phyloP scores from a whole-genome alignment of 1,140 invertebrate species.

The Leptinotarsa texana region DNA sequence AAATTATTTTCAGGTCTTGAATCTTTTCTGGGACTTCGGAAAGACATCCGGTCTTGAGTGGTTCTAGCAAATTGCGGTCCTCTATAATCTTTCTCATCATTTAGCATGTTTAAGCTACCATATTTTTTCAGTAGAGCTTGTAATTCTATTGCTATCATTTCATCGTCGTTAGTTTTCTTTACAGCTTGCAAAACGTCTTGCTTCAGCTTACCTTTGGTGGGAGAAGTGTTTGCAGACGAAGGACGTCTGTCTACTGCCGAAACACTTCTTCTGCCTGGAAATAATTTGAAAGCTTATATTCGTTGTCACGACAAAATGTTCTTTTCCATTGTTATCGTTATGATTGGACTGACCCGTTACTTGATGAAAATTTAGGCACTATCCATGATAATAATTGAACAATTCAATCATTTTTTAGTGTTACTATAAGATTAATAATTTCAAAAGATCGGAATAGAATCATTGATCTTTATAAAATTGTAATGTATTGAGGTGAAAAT shows the following conservation, averaged over 20 bases:
- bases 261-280: slow-evolving; percentile 61
- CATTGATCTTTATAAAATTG: no score
- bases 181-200: slow-evolving; percentile 73
- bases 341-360: no score
- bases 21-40: slow-evolving; percentile 62
- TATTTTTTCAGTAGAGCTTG: slow-evolving; percentile 72
- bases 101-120: slow-evolving; percentile 60
- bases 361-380: no score
- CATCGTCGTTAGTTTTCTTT: slow-evolving; percentile 64
- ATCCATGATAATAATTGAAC: no score
- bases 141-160: slow-evolving; percentile 52
- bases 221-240: slow-evolving; percentile 63
- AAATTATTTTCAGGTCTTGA: slow-evolving; percentile 56
- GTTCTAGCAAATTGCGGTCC: slow-evolving; percentile 38
- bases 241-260: slow-evolving; percentile 62
- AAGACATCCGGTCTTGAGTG: slow-evolving; percentile 51
- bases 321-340: no score
- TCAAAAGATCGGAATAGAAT: no score
- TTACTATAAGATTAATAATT: no score
- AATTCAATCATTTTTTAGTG: no score
- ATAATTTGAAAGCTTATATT: not conserved
- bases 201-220: slow-evolving; percentile 69
- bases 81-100: slow-evolving; percentile 52
- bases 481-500: no score
- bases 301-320: no score